Evolutionary conservation across 1,140 invertebrate genomes (phyloP).

Genomic region (Sycophila sp.): DNA sequence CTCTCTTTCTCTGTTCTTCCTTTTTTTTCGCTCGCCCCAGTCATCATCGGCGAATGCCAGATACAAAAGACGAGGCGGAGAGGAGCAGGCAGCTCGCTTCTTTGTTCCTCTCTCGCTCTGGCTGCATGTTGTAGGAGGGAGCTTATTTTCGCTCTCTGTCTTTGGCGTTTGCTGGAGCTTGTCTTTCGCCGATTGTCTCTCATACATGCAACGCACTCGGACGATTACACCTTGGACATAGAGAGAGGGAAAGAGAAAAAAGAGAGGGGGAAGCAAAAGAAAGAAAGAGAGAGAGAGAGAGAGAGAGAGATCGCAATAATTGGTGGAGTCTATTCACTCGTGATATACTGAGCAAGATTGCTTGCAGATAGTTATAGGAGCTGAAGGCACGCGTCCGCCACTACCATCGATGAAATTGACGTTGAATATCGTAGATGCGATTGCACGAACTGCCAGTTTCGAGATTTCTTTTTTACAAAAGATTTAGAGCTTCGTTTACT

Average conservation of each 20-base stretch:
- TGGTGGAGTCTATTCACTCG: slow-evolving; percentile 35
- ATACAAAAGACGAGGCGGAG: slow-evolving; percentile 46
- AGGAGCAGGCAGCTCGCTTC: neutral
- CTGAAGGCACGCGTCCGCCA: neutral
- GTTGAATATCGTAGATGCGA: slow-evolving; percentile 41
- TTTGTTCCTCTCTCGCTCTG: neutral
- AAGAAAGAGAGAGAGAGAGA: neutral
- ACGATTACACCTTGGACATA: slow-evolving; percentile 11
- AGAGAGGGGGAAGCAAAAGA: too few relatives aligned
- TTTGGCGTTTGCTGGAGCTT: neutral
- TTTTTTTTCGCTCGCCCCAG: slow-evolving; percentile 22
- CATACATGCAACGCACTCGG: neutral
- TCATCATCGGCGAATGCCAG: slow-evolving; percentile 44
- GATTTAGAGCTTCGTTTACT: too few relatives aligned
- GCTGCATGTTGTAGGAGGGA: neutral
- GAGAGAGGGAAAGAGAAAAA: neutral
- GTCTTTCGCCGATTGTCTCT: slow-evolving; percentile 23
- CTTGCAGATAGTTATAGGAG: slow-evolving; percentile 8
- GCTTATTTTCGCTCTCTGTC: neutral
- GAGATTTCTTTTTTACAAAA: slow-evolving; percentile 3
- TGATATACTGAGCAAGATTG: slow-evolving; percentile 35
- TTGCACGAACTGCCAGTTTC: slow-evolving; percentile 22
- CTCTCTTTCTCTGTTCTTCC: neutral
- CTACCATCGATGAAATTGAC: slow-evolving; percentile 40
- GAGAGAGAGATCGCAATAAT: slow-evolving; percentile 32